These are phyloP conservation scores for Pheosia tremula DNA, from an alignment of 2,888 invertebrate genomes.

Conservation along the genomic window DNA sequence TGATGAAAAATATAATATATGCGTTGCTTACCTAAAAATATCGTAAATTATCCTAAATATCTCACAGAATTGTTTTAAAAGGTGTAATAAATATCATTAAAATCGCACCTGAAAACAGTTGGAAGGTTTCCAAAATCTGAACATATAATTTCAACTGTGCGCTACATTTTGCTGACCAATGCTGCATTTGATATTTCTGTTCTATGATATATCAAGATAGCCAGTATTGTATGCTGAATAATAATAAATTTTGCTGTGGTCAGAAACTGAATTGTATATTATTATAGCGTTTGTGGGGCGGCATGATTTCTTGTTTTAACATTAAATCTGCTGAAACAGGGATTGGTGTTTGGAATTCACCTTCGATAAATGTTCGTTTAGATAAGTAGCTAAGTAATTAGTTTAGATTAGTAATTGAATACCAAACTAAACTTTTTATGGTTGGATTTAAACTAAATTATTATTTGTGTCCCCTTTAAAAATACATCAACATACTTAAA, in stretches of 20 bases:
- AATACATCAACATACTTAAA: too few relatives aligned
- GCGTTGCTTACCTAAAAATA: constrained; percentile 26
- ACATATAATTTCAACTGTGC: constrained; percentile 30
- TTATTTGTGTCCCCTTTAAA: too few relatives aligned
- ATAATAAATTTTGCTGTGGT: constrained; percentile 30
- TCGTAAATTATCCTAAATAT: constrained; percentile 46
- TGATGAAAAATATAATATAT: constrained; percentile 32
- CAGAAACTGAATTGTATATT: constrained; percentile 23
- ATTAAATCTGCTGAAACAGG: constrained; percentile 16
- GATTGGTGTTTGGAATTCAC: neutral
- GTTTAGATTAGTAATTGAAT: neutral
- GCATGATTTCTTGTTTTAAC: constrained; percentile 18
- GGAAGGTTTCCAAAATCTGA: constrained; percentile 46
- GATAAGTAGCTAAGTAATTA: neutral
- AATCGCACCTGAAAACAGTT: constrained; percentile 54
- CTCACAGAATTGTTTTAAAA: constrained; percentile 46
- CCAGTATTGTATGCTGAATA: constrained; percentile 39
- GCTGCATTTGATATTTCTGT: constrained; percentile 33
- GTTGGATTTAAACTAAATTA: too few relatives aligned
- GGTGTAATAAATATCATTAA: constrained; percentile 48
- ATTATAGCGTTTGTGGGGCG: constrained; percentile 19
- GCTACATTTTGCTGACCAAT: constrained; percentile 37
- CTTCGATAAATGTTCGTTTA: constrained; percentile 5
- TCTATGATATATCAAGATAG: constrained; percentile 31
- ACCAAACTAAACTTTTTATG: neutral